phyloP scores from a whole-genome alignment of 2,888 invertebrate species.

The Brachynemurus nebulosus region DNA sequence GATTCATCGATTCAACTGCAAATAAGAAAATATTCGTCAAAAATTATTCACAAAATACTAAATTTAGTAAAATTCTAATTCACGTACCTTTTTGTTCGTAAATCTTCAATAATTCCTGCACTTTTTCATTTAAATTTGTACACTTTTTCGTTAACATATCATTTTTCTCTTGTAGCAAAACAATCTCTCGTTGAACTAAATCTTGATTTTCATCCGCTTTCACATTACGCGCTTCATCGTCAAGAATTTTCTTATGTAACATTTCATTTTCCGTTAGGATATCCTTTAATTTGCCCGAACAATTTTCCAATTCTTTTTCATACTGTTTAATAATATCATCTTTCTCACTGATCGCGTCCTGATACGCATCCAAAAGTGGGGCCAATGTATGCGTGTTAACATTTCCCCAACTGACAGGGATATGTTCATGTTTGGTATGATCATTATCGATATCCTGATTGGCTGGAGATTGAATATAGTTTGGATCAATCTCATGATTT shows the following conservation, averaged over 20 bases:
- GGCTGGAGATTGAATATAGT: too few relatives aligned
- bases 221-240: slow-evolving; percentile 29
- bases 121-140: slow-evolving; percentile 53
- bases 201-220: slow-evolving; percentile 33
- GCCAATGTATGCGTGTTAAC: slow-evolving; percentile 49
- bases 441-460: slow-evolving; percentile 26
- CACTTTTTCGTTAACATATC: slow-evolving; percentile 44
- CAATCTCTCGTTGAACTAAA: slow-evolving; percentile 30
- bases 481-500: not conserved
- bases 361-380: slow-evolving; percentile 64
- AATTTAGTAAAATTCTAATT: not conserved
- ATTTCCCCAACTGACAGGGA: slow-evolving; percentile 38
- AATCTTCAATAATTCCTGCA: slow-evolving; percentile 56
- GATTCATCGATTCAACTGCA: slow-evolving; percentile 45
- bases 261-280: slow-evolving; percentile 55
- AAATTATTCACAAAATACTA: too few relatives aligned
- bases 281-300: slow-evolving; percentile 56
- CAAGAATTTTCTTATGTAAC: slow-evolving; percentile 39
- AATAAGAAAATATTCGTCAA: slow-evolving; percentile 13
- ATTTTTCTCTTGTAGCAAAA: slow-evolving; percentile 27
- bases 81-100: slow-evolving; percentile 54
- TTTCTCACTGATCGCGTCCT: slow-evolving; percentile 64
- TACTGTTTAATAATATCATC: slow-evolving; percentile 56
- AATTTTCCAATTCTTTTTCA: slow-evolving; percentile 52
- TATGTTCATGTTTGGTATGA: slow-evolving; percentile 28